Conservation (phyloP, 2,888 invertebrate species). For the Metallyticus violacea region DNA sequence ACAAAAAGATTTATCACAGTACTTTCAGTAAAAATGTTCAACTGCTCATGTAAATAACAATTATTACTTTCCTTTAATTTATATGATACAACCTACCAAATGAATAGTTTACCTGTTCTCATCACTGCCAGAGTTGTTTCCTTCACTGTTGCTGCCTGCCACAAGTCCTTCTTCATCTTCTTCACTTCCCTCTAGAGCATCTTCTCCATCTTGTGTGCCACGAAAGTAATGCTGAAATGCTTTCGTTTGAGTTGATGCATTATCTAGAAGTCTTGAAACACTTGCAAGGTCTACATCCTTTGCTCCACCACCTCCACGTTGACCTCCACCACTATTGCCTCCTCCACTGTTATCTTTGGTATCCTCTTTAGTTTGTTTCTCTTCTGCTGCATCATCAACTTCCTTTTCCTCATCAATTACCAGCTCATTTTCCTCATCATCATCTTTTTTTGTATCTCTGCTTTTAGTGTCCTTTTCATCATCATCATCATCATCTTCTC, state of each 20-base stretch:
- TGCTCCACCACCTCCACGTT: neutral
- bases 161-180: slow-evolving; percentile 73
- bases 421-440: slow-evolving; percentile 43
- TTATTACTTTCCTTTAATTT: too few species aligned
- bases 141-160: slow-evolving; percentile 73
- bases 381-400: slow-evolving; percentile 51
- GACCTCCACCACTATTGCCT: neutral
- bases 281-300: slow-evolving; percentile 64
- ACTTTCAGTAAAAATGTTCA: too few species aligned
- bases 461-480: slow-evolving; percentile 49
- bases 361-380: slow-evolving; percentile 40
- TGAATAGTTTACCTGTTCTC: slow-evolving; percentile 63
- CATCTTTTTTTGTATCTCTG: neutral
- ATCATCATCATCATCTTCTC: slow-evolving; percentile 62
- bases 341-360: slow-evolving; percentile 30
- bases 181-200: slow-evolving; percentile 38
- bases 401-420: slow-evolving; percentile 64
- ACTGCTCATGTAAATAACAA: too few species aligned
- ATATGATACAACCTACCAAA: neutral
- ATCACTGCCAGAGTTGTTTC: slow-evolving; percentile 79
- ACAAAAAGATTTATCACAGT: too few species aligned
- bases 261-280: slow-evolving; percentile 70
- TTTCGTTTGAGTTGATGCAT: slow-evolving; percentile 61
- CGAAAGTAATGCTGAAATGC: slow-evolving; percentile 65
- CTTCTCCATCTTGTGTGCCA: slow-evolving; percentile 39